Conservation (phyloP, 2,113 vertebrate genomes). For the Oreocharis arfaki region DNA sequence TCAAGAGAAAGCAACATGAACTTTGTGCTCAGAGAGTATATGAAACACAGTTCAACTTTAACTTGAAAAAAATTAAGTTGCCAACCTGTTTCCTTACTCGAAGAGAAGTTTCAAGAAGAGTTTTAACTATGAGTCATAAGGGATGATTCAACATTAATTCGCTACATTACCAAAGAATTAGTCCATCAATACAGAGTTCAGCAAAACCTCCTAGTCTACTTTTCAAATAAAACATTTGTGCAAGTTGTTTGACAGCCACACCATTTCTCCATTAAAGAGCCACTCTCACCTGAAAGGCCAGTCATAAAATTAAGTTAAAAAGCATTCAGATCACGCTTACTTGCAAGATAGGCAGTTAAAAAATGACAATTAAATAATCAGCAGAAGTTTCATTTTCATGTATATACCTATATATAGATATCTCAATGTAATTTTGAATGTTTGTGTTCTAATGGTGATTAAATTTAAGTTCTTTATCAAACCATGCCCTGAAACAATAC, state of each 20-base stretch:
- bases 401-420: neutral
- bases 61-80: neutral
- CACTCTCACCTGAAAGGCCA: neutral
- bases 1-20: neutral
- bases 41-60: neutral
- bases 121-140: neutral
- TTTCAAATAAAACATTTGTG: neutral
- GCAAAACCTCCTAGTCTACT: neutral
- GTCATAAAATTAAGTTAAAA: neutral
- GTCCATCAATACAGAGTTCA: neutral
- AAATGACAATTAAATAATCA: neutral
- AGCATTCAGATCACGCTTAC: neutral
- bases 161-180: neutral
- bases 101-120: neutral
- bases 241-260: neutral
- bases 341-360: neutral
- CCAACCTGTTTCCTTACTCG: neutral
- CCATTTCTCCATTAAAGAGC: neutral
- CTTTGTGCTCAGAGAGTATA: neutral
- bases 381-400: neutral
- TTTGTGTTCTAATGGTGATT: neutral
- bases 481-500: neutral
- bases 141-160: neutral
- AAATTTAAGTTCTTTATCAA: neutral
- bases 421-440: neutral